phyloP scores from a whole-genome alignment of 2,797 vertebrate genomes.

The Chrysocyon brachyurus region DNA sequence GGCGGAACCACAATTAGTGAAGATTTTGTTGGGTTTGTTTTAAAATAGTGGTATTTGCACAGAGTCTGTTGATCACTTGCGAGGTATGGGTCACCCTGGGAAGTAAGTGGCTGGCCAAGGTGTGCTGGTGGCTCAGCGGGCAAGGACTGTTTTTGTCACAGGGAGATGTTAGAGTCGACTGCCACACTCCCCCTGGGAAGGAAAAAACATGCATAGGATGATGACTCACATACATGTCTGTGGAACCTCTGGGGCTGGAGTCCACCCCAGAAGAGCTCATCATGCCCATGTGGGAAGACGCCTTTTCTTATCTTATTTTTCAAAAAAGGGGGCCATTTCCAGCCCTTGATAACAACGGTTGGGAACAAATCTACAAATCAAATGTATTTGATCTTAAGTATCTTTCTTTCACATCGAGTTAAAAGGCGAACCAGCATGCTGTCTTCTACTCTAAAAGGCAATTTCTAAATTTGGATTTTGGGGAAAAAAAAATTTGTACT shows the following conservation, averaged over 20 bases:
- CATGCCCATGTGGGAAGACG: fast-evolving
- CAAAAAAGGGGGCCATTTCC: neutral
- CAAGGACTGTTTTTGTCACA: neutral
- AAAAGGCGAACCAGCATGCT: neutral
- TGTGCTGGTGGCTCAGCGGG: neutral
- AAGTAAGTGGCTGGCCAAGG: neutral
- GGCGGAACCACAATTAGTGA: neutral
- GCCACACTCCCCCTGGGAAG: neutral
- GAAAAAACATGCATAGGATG: neutral
- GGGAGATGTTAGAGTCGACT: neutral
- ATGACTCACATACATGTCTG: fast-evolving
- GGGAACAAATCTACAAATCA: neutral
- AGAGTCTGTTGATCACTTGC: neutral
- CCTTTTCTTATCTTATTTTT: neutral
- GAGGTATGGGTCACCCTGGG: neutral
- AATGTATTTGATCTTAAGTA: neutral
- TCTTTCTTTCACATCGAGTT: constrained; percentile 57
- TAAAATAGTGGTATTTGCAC: neutral
- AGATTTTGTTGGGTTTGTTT: neutral
- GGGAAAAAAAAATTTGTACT: neutral
- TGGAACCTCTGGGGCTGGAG: neutral
- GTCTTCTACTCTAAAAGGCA: constrained; percentile 71
- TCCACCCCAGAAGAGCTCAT: neutral
- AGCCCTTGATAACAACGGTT: neutral
- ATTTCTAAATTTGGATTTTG: constrained; percentile 74